Percentiles rank a stretch among this genome's conserved stretches.
Evolutionary conservation across 2,888 invertebrate species (phyloP).

Genomic region (Chaitophorus viminalis): DNA sequence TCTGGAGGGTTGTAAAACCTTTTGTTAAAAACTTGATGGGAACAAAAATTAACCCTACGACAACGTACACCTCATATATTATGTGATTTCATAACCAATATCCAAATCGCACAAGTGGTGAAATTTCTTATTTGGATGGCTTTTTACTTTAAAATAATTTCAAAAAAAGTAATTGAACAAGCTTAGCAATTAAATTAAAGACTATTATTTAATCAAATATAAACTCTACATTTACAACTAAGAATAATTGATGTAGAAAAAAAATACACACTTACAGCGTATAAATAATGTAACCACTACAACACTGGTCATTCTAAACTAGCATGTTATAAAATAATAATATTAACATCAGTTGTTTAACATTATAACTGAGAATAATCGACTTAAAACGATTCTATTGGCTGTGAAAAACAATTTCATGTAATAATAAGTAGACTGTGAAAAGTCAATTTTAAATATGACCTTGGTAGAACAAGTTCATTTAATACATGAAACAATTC

Average conservation of each 20-base stretch:
- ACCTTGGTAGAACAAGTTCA: background rate
- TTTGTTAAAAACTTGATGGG: background rate
- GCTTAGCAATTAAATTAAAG: background rate
- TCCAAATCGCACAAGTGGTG: too few species aligned
- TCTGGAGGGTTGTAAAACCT: background rate
- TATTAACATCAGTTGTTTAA: background rate
- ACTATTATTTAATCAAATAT: background rate
- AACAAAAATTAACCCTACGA: background rate
- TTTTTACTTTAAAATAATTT: too few species aligned
- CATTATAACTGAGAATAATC: background rate
- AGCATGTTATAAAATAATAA: background rate
- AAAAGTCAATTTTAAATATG: constrained; percentile 1
- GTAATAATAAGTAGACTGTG: background rate
- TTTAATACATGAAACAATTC: background rate
- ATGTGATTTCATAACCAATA: too few species aligned
- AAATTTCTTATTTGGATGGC: too few species aligned
- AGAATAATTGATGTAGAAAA: background rate
- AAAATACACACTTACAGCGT: background rate
- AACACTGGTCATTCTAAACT: too few species aligned
- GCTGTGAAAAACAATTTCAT: background rate
- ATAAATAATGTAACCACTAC: too few species aligned
- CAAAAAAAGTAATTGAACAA: too few species aligned
- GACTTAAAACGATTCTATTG: too few species aligned
- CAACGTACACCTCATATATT: background rate
- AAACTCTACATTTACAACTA: background rate